Percentiles rank a stretch among this genome's conserved stretches.
Evolutionary conservation across 2,113 vertebrate genomes (phyloP).

Genomic region (Dasyornis broadbenti): DNA sequence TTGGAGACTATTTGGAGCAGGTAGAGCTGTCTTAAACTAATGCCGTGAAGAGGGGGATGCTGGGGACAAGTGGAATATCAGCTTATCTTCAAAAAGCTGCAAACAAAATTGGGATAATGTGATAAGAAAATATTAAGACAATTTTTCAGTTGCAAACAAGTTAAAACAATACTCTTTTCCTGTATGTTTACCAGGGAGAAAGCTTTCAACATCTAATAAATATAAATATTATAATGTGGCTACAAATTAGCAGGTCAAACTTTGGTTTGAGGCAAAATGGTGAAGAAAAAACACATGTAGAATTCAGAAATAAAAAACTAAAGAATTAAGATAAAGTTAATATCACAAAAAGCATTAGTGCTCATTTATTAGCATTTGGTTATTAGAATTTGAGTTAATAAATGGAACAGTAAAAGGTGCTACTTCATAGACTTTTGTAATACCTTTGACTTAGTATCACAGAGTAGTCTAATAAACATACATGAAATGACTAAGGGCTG

Average conservation of each 20-base stretch:
- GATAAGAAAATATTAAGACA: background rate
- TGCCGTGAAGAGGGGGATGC: rapidly evolving
- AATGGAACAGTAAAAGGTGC: background rate
- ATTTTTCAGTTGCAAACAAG: background rate
- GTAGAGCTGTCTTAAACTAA: background rate
- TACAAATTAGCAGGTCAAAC: background rate
- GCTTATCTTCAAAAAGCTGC: background rate
- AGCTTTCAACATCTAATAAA: background rate
- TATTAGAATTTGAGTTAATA: background rate
- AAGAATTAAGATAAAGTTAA: background rate
- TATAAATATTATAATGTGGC: background rate
- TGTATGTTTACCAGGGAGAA: background rate
- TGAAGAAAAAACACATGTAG: background rate
- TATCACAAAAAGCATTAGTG: background rate
- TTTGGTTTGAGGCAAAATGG: background rate
- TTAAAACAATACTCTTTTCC: background rate
- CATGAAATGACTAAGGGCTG: background rate
- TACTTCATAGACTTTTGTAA: background rate
- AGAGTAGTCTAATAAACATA: background rate
- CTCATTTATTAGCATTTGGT: background rate
- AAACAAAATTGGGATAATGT: background rate
- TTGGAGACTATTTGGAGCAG: background rate
- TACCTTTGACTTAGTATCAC: background rate
- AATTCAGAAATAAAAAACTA: background rate
- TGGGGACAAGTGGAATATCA: background rate